Evolutionary conservation across 2,888 invertebrate genomes (phyloP), one percentile per base, ranked within the genome.

Genomic region (Ceramica pisi): DNA sequence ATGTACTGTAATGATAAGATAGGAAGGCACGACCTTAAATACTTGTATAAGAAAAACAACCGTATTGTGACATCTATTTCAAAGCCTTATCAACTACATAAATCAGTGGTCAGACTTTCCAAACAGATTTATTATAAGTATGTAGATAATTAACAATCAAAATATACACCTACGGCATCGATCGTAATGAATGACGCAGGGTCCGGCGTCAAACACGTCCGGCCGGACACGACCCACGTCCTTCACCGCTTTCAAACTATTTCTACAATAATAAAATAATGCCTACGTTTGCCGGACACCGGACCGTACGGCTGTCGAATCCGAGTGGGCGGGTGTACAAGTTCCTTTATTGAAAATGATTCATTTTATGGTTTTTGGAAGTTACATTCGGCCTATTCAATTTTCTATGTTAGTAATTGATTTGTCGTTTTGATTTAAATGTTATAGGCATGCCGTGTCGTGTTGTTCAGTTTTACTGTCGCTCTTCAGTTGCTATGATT

Each of bases 221-320:
- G 92, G 89, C 85, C 93, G 90, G 92, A 91, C 90, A 83, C 90
- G 91, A 90, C 93, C 91, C 92, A 90, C 90, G 92, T 91, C 91
- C 89, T 89, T 89, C 93, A 91, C 85, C 82, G 88, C 86, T 87
- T 88, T 88, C 90, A 87, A 85, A 82, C 84, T 84, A 84, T 83
- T 84, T 84, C 87, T 84, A 81, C 81, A 89, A 84, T 86, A 88
- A 88, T 89, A 89, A 88, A 89, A 88, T 86, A 88, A 89, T 86
- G 80, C 83, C 85, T 87, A 84, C 81, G 77, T 82, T 81, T 55
- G 76, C 76, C 75, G 81, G 81, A 81, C 75, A 53, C 31, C 80
- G 78, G 78, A 82, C 86, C 68, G 70, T 71, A 80, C 74, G 80
- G 73, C 83, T 82, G 85, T 84, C 86, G 82, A 85, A 83, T 79